phyloP scores from a whole-genome alignment of 2,888 invertebrate genomes.

The Tuberolachnus salignus region DNA sequence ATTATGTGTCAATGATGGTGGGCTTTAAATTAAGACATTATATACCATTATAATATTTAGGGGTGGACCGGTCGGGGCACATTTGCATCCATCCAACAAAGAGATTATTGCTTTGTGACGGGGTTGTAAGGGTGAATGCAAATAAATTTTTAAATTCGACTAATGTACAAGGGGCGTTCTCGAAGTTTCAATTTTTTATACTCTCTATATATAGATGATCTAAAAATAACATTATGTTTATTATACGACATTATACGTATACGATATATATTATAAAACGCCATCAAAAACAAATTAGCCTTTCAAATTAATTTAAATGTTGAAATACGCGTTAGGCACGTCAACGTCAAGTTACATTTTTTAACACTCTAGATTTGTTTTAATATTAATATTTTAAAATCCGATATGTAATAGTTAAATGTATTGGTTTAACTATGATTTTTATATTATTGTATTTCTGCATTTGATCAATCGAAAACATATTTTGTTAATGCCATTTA shows the following conservation, averaged over 20 bases:
- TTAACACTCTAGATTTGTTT: not conserved
- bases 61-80: conserved; percentile 48
- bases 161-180: conserved; percentile 52
- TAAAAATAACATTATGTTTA: conserved; percentile 48
- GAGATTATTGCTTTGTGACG: conserved; percentile 51
- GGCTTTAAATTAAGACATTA: conserved; percentile 55
- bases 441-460: too few relatives aligned
- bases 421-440: too few relatives aligned
- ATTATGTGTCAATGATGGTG: conserved; percentile 50
- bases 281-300: conserved; percentile 47
- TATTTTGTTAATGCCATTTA: too few relatives aligned
- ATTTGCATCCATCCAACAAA: conserved; percentile 55
- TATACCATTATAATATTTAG: conserved; percentile 32
- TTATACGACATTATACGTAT: conserved; percentile 29
- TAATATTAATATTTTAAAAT: not conserved
- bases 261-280: conserved; percentile 35
- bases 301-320: conserved; percentile 17
- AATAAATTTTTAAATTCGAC: conserved; percentile 56
- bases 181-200: conserved; percentile 45
- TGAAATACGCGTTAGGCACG: conserved; percentile 15
- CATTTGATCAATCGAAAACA: too few relatives aligned
- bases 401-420: not conserved
- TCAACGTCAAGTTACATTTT: not conserved
- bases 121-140: conserved; percentile 49
- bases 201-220: conserved; percentile 13